Conservation (phyloP, 2,888 invertebrate species). For the Chrysotoxum bicinctum region DNA sequence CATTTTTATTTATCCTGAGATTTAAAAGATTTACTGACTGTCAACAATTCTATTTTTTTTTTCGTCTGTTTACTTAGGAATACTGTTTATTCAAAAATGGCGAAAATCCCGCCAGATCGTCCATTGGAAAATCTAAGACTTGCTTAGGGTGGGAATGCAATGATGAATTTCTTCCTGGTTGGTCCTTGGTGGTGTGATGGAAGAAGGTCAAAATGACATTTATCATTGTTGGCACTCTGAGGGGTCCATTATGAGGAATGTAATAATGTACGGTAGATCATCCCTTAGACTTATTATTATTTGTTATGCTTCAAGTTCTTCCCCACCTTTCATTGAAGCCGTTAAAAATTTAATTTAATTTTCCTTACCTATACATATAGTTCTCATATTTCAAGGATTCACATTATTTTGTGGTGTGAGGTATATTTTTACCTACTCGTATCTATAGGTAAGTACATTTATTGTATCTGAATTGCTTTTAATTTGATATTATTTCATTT, state of each 20-base stretch:
- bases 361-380: not conserved
- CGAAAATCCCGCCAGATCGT: slow-evolving; percentile 45
- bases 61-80: slow-evolving; percentile 11
- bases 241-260: slow-evolving; percentile 70
- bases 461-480: slow-evolving; percentile 21
- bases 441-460: not conserved
- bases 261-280: slow-evolving; percentile 66
- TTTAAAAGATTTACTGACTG: slow-evolving; percentile 65
- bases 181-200: slow-evolving; percentile 36
- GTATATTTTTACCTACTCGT: slow-evolving; percentile 14
- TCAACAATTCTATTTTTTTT: slow-evolving; percentile 34
- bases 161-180: slow-evolving; percentile 72
- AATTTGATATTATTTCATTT: slow-evolving; percentile 32
- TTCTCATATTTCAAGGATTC: slow-evolving; percentile 11
- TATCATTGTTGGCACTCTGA: slow-evolving; percentile 54
- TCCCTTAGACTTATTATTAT: slow-evolving; percentile 55
- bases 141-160: slow-evolving; percentile 55
- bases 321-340: slow-evolving; percentile 29
- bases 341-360: slow-evolving; percentile 31
- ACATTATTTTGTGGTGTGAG: slow-evolving; percentile 50
- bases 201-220: slow-evolving; percentile 60
- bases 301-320: slow-evolving; percentile 36
- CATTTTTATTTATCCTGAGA: slow-evolving; percentile 45
- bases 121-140: slow-evolving; percentile 3
- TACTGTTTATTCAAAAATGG: slow-evolving; percentile 60